Conservation (phyloP, 92 coral and sea anemone genomes). For the Pocillopora meandrina region DNA sequence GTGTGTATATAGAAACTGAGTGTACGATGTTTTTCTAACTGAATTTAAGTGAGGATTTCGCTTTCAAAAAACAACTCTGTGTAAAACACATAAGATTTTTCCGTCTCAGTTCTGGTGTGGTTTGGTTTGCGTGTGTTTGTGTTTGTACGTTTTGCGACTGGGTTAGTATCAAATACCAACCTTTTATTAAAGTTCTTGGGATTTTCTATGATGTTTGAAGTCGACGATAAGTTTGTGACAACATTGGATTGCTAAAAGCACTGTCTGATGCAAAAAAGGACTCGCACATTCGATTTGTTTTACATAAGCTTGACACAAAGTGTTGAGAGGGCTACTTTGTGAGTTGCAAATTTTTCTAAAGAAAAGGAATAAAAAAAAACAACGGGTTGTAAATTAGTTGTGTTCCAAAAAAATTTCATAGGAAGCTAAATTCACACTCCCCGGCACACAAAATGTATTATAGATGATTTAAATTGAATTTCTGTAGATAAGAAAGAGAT, state of each 20-base stretch:
- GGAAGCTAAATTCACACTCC: conserved; percentile 3
- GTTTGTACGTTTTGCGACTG: neutral
- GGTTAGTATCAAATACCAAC: conserved; percentile 37
- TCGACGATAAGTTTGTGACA: conserved; percentile 15
- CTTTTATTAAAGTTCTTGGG: neutral
- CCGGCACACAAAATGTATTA: conserved; percentile 29
- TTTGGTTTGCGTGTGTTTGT: conserved; percentile 19
- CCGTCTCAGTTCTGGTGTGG: conserved; percentile 6
- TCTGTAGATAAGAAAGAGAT: conserved; percentile 33
- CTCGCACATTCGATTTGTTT: conserved; percentile 17
- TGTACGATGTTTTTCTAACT: conserved; percentile 47
- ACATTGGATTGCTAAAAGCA: conserved; percentile 42
- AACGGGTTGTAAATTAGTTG: conserved; percentile 45
- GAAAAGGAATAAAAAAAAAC: neutral
- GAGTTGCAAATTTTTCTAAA: conserved; percentile 15
- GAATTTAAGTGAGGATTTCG: conserved; percentile 17
- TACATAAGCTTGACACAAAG: conserved; percentile 44
- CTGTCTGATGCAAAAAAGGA: conserved; percentile 16
- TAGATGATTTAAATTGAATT: conserved; percentile 40
- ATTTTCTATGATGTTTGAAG: conserved; percentile 7
- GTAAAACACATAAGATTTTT: conserved; percentile 22
- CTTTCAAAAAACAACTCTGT: conserved; percentile 25
- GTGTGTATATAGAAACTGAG: conserved; percentile 32
- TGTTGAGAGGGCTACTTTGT: conserved; percentile 23
- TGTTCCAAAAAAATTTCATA: conserved; percentile 13